These are phyloP conservation scores for Electrophaes corylata DNA, from an alignment of 2,888 invertebrate genomes.

Conservation along the genomic window DNA sequence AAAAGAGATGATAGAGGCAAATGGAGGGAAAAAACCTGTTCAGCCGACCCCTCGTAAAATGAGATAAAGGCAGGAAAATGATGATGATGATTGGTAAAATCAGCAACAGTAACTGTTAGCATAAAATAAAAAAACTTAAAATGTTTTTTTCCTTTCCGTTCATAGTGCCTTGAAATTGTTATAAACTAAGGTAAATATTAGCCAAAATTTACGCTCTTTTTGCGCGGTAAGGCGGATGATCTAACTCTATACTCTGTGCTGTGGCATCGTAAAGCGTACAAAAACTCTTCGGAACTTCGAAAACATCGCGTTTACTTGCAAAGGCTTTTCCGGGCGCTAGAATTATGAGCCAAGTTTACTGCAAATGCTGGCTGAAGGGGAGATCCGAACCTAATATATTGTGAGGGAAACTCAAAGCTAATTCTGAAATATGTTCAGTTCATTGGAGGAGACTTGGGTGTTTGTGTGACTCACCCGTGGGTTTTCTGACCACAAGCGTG, in stretches of 20 bases:
- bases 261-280: conserved; percentile 54
- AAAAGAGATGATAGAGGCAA: too few species aligned
- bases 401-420: conserved; percentile 24
- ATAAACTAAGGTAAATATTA: too few species aligned
- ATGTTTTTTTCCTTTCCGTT: too few species aligned
- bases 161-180: too few species aligned
- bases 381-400: conserved; percentile 53
- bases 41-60: too few species aligned
- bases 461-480: conserved; percentile 13
- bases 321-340: conserved; percentile 63
- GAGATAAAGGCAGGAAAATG: too few species aligned
- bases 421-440: conserved; percentile 25
- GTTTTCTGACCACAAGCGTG: background rate
- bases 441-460: conserved; percentile 23
- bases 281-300: conserved; percentile 60
- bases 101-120: too few species aligned
- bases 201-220: background rate
- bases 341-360: conserved; percentile 72
- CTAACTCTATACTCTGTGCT: conserved; percentile 2
- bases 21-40: too few species aligned
- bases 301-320: conserved; percentile 68
- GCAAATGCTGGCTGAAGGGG: conserved; percentile 43
- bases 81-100: too few species aligned
- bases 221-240: background rate
- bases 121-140: too few species aligned